Evolutionary conservation across 2,113 vertebrate genomes (phyloP), one percentile per base, ranked within the genome.

Genomic region (Lipophrys pholis): DNA sequence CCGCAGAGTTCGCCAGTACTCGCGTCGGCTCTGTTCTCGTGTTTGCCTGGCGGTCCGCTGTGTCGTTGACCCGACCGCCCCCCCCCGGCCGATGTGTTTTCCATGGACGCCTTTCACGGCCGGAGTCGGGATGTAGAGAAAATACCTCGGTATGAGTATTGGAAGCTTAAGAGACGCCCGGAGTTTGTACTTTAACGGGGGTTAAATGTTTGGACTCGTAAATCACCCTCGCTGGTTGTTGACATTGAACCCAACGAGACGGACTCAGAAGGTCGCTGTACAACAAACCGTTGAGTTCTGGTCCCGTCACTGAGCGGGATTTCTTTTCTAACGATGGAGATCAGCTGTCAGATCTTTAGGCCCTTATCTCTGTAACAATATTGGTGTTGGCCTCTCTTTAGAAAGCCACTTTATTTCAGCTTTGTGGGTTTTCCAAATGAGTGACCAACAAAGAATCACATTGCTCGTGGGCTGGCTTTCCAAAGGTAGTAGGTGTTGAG

Each of bases 331-430:
- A 69, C 12, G 45, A 11, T 68, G 76, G 60, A 68, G 21, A 85
- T 82, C 75, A 75, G 63, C 73, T 87, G 74, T 63, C 81, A 74
- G 41, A 64, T 60, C 60, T 70, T 15, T 40, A 48, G 10, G 21
- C 30, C 59, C 74, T 82, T 85, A 88, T 87, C 80, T 53, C 59
- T 76, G 57, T 73, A 41, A 69, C 41, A 76, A 80, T 78, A 84
- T 88, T 90, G 78, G 58, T 69, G 6, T 63, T 87, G 84, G 86
- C 88, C 78, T 14, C 41, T 66, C 16, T 72, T 67, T 50, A 81
- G 40, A 85, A 67, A 71, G 39, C 30, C 50, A 62, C 72, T 81
- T 89, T 46, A 71, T 78, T 83, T 65, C 43, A 46, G 67, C 10
- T 67, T 56, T 56, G 51, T 56, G 49, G 51, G 60, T 73, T 30